A percentile compares a stretch with the other conserved stretches of the same genome.
Evolutionary conservation across 2,888 invertebrate species (phyloP).

Genomic region (Eristalis intricaria): DNA sequence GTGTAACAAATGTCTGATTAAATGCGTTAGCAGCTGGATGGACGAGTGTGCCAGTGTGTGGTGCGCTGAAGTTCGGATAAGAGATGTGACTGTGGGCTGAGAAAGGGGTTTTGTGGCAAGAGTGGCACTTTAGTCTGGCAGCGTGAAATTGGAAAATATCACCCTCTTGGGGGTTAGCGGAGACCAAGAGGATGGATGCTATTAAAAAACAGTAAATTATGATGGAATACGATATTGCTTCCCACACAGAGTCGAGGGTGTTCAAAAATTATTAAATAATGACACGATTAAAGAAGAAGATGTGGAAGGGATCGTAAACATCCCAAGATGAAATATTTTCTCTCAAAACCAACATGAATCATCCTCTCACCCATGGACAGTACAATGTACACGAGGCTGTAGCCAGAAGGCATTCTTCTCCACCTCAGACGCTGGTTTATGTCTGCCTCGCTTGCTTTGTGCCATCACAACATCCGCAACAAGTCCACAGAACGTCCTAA

Average conservation of each 20-base stretch:
- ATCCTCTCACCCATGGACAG: not conserved
- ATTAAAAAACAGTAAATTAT: slow-evolving; percentile 5
- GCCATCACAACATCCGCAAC: slow-evolving; percentile 67
- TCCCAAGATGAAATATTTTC: not conserved
- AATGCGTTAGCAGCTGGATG: slow-evolving; percentile 47
- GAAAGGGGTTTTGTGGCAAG: slow-evolving; percentile 21
- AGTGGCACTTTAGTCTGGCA: slow-evolving; percentile 28
- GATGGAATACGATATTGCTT: not conserved
- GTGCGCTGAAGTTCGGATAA: slow-evolving; percentile 27
- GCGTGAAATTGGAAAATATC: slow-evolving; percentile 57
- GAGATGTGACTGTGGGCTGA: not conserved
- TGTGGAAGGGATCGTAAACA: not conserved
- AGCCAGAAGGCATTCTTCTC: not conserved
- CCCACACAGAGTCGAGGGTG: too few species aligned
- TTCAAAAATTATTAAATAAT: not conserved
- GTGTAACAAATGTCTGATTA: slow-evolving; percentile 60
- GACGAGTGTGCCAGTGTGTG: slow-evolving; percentile 7
- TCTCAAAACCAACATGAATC: not conserved
- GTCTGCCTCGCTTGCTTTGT: slow-evolving; percentile 38
- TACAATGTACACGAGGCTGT: not conserved
- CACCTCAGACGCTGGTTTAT: slow-evolving; percentile 21
- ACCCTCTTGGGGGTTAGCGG: not conserved
- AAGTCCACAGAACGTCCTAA: slow-evolving; percentile 70
- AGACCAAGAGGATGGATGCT: slow-evolving; percentile 3
- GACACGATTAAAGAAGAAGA: not conserved